Evolutionary conservation across 1,140 invertebrate species (phyloP), one percentile per base, ranked within the genome.

Genomic region (Drosophila bocqueti): DNA sequence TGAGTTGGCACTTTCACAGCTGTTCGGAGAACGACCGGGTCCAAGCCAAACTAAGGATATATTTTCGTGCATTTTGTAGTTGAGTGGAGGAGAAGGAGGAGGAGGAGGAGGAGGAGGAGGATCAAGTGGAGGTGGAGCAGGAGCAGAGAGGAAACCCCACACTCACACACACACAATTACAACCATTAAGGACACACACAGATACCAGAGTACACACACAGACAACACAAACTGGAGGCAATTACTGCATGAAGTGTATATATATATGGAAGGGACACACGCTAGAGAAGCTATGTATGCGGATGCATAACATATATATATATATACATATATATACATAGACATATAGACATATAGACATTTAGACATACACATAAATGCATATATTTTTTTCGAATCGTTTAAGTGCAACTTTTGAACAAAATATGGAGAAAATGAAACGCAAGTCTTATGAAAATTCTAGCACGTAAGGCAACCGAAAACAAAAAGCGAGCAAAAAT

Each of bases 391-490:
- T 86, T 83, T 86, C 67, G 74, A 82, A 64, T 73, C 79, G 67
- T 84, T 81, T 84, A 84, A 85, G 81, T 66, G 66, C 36, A 81
- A 84, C 79, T 81, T 68, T 81, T 84, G 73, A 84, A 85, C 67
- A 85, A 85, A 80, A 84, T 79, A 74, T 78, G 60, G 81, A 81
- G 66, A 74, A 78, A 76, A 80, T 79, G 72, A 85, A 91, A 92
- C 86, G 85, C 86, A 92, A 87, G 89, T 91, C 89, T 91, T 91
- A 91, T 91, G 89, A 91, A 91, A 87, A 87, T 65, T 66, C 77
- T 87, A 87, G 83, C 66, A 77, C 50, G 62, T 87, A 87, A 87
- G 83, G 76, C 83, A 87, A 87, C 72, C 45, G 54, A 55, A 26
- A 15, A 36, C 4, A 36, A 24, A 21, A 36, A 38, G 4, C 10